phyloP scores from a whole-genome alignment of 2,113 vertebrate genomes.

The Semicossyphus pulcher region DNA sequence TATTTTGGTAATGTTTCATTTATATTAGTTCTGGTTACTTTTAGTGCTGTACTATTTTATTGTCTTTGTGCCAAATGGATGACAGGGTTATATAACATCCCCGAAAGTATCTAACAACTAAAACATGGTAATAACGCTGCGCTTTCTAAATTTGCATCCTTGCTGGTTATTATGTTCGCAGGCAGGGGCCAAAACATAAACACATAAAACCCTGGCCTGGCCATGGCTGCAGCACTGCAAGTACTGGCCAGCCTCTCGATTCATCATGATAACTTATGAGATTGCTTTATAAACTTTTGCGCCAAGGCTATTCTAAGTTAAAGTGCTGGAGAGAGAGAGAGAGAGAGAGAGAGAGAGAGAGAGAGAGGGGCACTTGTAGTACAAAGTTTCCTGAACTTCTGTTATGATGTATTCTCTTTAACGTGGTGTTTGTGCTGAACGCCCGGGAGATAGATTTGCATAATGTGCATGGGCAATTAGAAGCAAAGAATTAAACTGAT shows the following conservation, averaged over 20 bases:
- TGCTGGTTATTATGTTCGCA: constrained; percentile 54
- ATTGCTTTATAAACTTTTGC: constrained; percentile 24
- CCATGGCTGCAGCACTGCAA: neutral
- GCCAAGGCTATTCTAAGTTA: constrained; percentile 26
- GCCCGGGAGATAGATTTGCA: constrained; percentile 29
- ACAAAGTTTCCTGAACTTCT: no score
- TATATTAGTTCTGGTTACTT: no score
- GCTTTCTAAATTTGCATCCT: no score
- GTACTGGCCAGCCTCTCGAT: neutral
- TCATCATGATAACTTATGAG: constrained; percentile 39
- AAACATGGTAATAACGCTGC: no score
- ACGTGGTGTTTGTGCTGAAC: constrained; percentile 15
- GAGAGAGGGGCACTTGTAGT: neutral
- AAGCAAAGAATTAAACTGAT: constrained; percentile 54
- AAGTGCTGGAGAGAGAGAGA: no score
- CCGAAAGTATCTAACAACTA: no score
- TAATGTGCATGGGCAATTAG: constrained; percentile 54
- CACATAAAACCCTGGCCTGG: constrained; percentile 47
- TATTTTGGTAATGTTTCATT: neutral
- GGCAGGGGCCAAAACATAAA: constrained; percentile 57
- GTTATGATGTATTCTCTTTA: constrained; percentile 1
- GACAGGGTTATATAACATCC: no score
- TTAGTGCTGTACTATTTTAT: no score
- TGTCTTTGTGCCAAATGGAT: no score
- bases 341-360: no score